Evolutionary conservation across 2,888 invertebrate genomes (phyloP).

Genomic region (Nephrotoma guestfalica): DNA sequence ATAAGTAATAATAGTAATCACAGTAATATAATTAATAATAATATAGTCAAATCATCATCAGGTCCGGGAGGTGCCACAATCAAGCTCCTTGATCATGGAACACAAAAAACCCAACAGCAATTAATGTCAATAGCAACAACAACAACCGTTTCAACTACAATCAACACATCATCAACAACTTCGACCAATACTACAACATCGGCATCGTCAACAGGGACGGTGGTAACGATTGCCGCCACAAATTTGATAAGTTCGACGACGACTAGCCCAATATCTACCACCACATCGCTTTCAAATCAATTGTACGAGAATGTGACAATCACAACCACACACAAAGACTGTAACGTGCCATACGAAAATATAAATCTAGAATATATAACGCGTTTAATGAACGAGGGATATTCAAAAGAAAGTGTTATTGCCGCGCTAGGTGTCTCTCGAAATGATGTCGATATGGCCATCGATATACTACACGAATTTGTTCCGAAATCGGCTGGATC

Average conservation of each 20-base stretch:
- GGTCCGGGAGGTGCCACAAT: constrained; percentile 4
- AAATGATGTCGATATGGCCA: constrained; percentile 91
- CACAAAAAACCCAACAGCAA: background rate
- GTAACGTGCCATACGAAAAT: constrained; percentile 64
- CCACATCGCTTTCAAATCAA: constrained; percentile 11
- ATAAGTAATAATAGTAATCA: background rate
- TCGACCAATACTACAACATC: constrained; percentile 3
- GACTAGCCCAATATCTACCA: background rate
- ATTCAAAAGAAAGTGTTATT: constrained; percentile 79
- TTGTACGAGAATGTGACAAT: constrained; percentile 35
- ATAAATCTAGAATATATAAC: constrained; percentile 84
- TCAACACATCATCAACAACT: constrained; percentile 12
- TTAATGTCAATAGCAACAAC: constrained; percentile 11
- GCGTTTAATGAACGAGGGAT: constrained; percentile 76
- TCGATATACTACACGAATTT: constrained; percentile 86
- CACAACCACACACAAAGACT: constrained; percentile 34
- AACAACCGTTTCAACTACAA: constrained; percentile 10
- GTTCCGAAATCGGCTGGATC: constrained; percentile 42
- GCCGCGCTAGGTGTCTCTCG: constrained; percentile 83
- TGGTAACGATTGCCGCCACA: background rate
- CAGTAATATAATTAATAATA: background rate
- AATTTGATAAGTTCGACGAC: background rate
- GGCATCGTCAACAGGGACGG: constrained; percentile 11
- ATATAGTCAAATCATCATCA: constrained; percentile 1
- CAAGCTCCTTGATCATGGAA: background rate